These are phyloP conservation scores for Nephrotoma guestfalica DNA, from an alignment of 2,888 invertebrate species.

Conservation along the genomic window DNA sequence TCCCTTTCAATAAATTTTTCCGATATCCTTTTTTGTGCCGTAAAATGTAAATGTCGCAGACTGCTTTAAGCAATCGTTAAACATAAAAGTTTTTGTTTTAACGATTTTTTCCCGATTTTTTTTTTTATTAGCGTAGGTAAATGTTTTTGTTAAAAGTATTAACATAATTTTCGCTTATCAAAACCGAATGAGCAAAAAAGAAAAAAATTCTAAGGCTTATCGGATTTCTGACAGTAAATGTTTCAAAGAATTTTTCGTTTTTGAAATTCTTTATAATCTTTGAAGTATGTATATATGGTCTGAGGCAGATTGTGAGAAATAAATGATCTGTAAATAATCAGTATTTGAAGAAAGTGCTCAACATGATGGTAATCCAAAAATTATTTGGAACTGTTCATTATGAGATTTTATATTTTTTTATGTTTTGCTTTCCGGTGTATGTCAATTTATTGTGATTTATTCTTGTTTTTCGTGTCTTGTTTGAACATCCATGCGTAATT, in stretches of 20 bases:
- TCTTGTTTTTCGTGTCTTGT: background rate
- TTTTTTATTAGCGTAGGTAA: background rate
- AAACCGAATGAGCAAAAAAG: background rate
- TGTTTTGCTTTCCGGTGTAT: background rate
- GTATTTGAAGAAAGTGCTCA: background rate
- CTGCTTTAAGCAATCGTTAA: background rate
- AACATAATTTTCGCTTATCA: background rate
- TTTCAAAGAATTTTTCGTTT: background rate
- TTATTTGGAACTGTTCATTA: background rate
- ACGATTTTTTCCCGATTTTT: background rate
- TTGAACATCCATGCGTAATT: background rate
- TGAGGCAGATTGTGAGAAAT: background rate
- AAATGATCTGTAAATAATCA: background rate
- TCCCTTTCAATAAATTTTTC: background rate
- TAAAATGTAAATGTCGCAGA: background rate
- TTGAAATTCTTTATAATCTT: background rate
- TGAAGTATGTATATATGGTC: background rate
- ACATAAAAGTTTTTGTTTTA: background rate
- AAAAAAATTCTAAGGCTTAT: background rate
- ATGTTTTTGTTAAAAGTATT: background rate
- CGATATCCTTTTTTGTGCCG: background rate
- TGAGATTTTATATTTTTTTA: background rate
- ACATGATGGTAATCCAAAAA: background rate
- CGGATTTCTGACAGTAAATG: background rate
- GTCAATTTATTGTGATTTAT: background rate